phyloP scores from a whole-genome alignment of 1,140 invertebrate species.

The Trissolcus basalis region DNA sequence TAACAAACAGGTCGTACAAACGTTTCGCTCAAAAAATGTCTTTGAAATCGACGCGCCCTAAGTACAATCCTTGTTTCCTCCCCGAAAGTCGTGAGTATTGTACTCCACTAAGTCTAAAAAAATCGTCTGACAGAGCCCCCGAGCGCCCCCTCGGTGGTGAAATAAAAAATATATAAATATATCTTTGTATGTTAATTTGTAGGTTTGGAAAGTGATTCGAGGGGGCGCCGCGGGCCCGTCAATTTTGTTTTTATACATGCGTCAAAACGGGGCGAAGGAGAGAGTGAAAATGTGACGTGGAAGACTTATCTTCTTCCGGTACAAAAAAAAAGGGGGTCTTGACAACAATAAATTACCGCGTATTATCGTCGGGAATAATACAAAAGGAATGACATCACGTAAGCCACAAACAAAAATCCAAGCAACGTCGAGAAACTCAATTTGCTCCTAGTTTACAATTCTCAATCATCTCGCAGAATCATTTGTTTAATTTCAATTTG shows the following conservation, averaged over 20 bases:
- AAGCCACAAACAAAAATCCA: conserved; percentile 54
- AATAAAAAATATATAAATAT: too few species aligned
- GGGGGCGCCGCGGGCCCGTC: too few species aligned
- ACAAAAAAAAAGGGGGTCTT: conserved; percentile 11
- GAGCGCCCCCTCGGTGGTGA: too few species aligned
- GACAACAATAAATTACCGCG: conserved; percentile 32
- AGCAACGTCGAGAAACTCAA: conserved; percentile 49
- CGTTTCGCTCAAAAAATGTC: conserved; percentile 44
- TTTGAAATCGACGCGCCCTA: conserved; percentile 25
- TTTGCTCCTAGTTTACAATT: too few species aligned
- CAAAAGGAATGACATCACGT: conserved; percentile 67
- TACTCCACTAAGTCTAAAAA: conserved; percentile 13
- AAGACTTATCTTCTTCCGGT: conserved; percentile 34
- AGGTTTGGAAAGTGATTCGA: too few species aligned
- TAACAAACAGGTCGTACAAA: conserved; percentile 52
- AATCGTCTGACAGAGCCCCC: too few species aligned
- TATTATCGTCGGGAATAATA: conserved; percentile 64
- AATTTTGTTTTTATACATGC: not conserved
- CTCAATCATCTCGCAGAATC: too few species aligned
- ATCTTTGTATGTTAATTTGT: too few species aligned
- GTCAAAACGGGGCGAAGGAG: not conserved
- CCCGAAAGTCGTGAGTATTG: conserved; percentile 31
- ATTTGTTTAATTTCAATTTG: too few species aligned
- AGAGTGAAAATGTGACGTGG: conserved; percentile 27
- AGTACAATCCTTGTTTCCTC: conserved; percentile 15